A percentile compares a stretch with the other conserved stretches of the same genome.
These are phyloP conservation scores for Steinernema carpocapsae DNA, from an alignment of 2,888 invertebrate genomes.

Conservation along the genomic window DNA sequence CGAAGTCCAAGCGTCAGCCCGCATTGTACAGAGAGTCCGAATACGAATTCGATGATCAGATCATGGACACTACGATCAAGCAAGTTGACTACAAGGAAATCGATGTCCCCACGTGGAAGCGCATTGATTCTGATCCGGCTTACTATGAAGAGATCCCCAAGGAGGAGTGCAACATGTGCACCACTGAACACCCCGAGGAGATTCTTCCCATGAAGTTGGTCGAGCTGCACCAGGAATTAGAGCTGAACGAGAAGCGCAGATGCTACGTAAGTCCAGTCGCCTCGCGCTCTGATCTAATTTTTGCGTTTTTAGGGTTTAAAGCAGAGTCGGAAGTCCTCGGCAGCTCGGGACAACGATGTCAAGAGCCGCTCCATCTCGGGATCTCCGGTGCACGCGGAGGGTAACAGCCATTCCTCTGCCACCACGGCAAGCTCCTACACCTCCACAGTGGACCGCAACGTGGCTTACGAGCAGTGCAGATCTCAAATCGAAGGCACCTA, in stretches of 20 bases:
- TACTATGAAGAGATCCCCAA: neutral
- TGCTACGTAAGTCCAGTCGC: neutral
- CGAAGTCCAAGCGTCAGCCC: neutral
- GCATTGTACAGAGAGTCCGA: constrained; percentile 2
- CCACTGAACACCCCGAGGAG: neutral
- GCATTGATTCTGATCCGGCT: neutral
- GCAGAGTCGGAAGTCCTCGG: neutral
- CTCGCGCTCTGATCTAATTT: neutral
- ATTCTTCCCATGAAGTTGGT: neutral
- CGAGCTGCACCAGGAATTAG: neutral
- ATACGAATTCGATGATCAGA: constrained; percentile 24
- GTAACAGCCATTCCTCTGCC: neutral
- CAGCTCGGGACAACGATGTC: neutral
- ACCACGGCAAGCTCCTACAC: neutral
- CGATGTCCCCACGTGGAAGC: constrained; percentile 23
- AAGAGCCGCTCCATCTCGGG: neutral
- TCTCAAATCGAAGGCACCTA: constrained; percentile 1
- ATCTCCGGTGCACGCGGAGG: neutral
- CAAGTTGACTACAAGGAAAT: constrained; percentile 33
- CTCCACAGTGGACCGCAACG: neutral
- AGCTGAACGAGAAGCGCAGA: neutral
- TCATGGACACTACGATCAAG: constrained; percentile 28
- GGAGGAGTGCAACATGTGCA: neutral
- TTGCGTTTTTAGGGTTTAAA: neutral
- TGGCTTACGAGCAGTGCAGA: neutral